A percentile compares a stretch with the other conserved stretches of the same genome.
Evolutionary conservation across 2,888 invertebrate genomes (phyloP).

Genomic region (Panzeria rudis): DNA sequence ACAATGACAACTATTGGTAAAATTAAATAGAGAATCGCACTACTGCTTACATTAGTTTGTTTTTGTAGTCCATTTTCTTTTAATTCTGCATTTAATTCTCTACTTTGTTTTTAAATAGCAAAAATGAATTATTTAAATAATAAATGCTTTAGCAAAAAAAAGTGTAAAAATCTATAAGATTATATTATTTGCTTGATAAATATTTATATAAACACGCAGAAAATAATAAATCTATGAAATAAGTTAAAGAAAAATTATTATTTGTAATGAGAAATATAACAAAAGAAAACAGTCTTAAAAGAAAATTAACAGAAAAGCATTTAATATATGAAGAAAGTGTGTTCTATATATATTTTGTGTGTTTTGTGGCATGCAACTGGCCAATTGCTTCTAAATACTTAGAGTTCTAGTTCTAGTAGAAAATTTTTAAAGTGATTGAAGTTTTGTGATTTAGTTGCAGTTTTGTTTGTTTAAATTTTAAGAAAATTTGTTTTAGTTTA

Average conservation of each 20-base stretch:
- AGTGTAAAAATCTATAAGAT: too few species aligned
- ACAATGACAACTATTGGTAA: too few species aligned
- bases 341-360: not conserved
- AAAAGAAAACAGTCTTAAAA: not conserved
- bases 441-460: not conserved
- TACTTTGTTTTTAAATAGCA: too few species aligned
- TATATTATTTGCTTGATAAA: not conserved
- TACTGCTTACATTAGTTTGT: too few species aligned
- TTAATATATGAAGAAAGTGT: not conserved
- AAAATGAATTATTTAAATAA: too few species aligned
- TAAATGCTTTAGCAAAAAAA: too few species aligned
- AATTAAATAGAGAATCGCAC: too few species aligned
- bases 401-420: not conserved
- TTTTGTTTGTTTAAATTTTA: not conserved
- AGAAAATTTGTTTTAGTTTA: not conserved
- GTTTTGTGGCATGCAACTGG: constrained; percentile 30
- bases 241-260: not conserved
- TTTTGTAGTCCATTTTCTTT: too few species aligned
- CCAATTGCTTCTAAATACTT: constrained; percentile 10
- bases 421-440: not conserved
- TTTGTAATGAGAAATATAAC: not conserved
- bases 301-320: not conserved
- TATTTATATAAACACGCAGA: not conserved
- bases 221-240: not conserved
- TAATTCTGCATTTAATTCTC: too few species aligned